phyloP scores from a whole-genome alignment of 1,140 invertebrate genomes.

The Mylabris phalerata region DNA sequence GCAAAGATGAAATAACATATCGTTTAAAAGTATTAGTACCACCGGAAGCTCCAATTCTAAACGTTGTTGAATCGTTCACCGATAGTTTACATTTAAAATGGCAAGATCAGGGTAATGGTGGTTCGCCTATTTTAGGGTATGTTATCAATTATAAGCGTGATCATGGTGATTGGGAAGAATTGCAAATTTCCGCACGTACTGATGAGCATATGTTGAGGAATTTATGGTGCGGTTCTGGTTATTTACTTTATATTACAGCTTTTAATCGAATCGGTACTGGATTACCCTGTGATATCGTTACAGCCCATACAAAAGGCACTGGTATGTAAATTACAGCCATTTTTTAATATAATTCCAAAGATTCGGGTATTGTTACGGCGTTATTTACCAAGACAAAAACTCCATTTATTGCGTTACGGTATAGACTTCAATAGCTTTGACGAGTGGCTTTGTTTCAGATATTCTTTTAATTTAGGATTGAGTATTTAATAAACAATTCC shows the following conservation, averaged over 20 bases:
- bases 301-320: conserved; percentile 75
- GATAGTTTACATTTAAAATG: conserved; percentile 57
- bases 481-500: too few relatives aligned
- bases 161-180: conserved; percentile 81
- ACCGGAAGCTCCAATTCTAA: conserved; percentile 58
- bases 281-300: conserved; percentile 76
- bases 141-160: conserved; percentile 84
- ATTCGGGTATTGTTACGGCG: not conserved
- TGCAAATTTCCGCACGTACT: conserved; percentile 70
- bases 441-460: too few relatives aligned
- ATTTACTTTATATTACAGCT: conserved; percentile 81
- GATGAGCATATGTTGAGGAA: conserved; percentile 70
- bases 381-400: too few relatives aligned
- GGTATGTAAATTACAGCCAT: conserved; percentile 39
- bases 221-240: conserved; percentile 81
- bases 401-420: too few relatives aligned
- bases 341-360: not conserved
- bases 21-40: conserved; percentile 60
- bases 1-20: conserved; percentile 78
- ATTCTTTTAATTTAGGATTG: too few relatives aligned
- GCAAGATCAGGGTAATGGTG: conserved; percentile 59
- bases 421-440: too few relatives aligned
- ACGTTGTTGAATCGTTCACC: conserved; percentile 61
- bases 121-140: conserved; percentile 69
- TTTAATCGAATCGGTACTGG: conserved; percentile 85